Conservation (phyloP, 2,888 invertebrate species). For the Pristionchus arcanus region DNA sequence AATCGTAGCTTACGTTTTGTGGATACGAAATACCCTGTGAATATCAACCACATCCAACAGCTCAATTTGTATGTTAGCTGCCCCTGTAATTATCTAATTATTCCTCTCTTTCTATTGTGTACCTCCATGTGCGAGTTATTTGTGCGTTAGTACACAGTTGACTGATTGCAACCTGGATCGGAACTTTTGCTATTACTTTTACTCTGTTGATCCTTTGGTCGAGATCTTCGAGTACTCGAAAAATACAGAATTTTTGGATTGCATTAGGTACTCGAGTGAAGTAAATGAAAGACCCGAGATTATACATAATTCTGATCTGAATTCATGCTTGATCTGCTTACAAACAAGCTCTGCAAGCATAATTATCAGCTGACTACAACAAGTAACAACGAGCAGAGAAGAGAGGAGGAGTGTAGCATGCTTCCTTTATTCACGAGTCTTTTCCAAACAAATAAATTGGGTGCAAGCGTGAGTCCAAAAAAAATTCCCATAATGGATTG, state of each 20-base stretch:
- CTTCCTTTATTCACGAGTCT: not conserved
- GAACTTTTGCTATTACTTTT: not conserved
- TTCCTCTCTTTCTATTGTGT: conserved; percentile 36
- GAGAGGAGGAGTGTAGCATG: not conserved
- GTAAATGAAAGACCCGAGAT: not conserved
- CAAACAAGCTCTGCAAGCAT: conserved; percentile 35
- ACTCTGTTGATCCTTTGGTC: not conserved
- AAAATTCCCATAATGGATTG: too few relatives aligned
- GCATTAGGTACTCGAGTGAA: not conserved
- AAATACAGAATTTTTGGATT: too few relatives aligned
- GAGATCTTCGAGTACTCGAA: not conserved
- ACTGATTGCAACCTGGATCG: not conserved
- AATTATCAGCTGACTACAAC: conserved; percentile 25
- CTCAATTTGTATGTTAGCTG: conserved; percentile 12
- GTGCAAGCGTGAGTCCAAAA: too few relatives aligned
- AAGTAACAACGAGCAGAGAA: not conserved
- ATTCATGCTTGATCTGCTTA: not conserved
- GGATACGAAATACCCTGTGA: not conserved
- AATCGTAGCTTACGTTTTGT: not conserved
- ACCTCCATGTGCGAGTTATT: conserved; percentile 7
- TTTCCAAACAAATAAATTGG: not conserved
- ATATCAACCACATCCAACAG: not conserved
- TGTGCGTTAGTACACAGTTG: conserved; percentile 9
- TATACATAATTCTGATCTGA: not conserved
- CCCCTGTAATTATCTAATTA: conserved; percentile 37